phyloP scores from a whole-genome alignment of 2,113 vertebrate genomes.

The Dicrurus megarhynchus region DNA sequence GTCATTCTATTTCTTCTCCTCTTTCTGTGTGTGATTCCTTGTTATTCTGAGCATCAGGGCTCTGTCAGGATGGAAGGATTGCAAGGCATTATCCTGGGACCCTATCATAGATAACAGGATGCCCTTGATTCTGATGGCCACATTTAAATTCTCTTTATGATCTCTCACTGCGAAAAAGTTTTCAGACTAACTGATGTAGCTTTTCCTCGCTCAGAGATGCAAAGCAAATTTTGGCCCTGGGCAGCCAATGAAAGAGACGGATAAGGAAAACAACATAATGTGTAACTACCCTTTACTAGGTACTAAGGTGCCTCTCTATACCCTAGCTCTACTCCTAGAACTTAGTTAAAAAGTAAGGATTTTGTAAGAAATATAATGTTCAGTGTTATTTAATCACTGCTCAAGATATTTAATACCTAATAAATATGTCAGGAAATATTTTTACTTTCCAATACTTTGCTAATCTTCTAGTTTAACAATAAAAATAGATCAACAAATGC shows the following conservation, averaged over 20 bases:
- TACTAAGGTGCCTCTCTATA: not conserved
- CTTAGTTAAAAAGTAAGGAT: not conserved
- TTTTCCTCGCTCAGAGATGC: not conserved
- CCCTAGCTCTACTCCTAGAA: not conserved
- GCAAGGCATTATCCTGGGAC: not conserved
- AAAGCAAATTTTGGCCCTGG: not conserved
- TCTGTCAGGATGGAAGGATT: not conserved
- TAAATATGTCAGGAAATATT: not conserved
- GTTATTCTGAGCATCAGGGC: not conserved
- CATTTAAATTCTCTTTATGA: not conserved
- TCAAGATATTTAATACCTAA: not conserved
- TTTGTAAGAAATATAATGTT: slow-evolving; percentile 3
- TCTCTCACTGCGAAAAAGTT: not conserved
- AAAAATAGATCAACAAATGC: not conserved
- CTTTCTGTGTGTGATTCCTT: not conserved
- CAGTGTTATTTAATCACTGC: slow-evolving; percentile 8
- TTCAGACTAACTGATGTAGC: not conserved
- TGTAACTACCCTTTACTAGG: not conserved
- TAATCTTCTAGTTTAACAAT: not conserved
- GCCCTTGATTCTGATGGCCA: not conserved
- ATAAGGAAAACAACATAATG: not conserved
- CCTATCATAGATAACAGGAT: not conserved
- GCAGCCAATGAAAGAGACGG: not conserved
- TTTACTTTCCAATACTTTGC: not conserved
- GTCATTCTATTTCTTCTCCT: not conserved